Conservation (phyloP, 2,113 vertebrate genomes). For the Megaceryle torquata region DNA sequence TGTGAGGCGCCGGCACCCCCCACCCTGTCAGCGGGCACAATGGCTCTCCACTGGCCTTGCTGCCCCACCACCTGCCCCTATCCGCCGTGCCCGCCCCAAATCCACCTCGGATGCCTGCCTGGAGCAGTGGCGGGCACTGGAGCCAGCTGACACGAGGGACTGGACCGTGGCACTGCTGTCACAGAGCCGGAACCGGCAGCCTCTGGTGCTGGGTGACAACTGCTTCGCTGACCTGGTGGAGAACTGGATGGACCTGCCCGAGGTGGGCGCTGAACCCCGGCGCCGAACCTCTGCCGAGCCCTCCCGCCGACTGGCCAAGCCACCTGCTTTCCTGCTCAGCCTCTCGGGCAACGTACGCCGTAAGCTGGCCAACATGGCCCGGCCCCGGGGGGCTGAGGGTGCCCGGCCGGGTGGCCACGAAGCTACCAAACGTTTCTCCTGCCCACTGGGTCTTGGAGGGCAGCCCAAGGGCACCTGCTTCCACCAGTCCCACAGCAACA, state of each 20-base stretch:
- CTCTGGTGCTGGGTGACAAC: conserved; percentile 93
- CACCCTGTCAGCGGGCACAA: conserved; percentile 67
- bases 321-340: conserved; percentile 87
- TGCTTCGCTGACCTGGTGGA: conserved; percentile 96
- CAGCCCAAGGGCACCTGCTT: conserved; percentile 83
- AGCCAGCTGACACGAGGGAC: conserved; percentile 80
- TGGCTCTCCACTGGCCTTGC: conserved; percentile 80
- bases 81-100: conserved; percentile 84
- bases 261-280: conserved; percentile 78
- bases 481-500: conserved; percentile 87
- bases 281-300: conserved; percentile 55
- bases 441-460: conserved; percentile 80
- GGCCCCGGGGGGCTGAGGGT: conserved; percentile 52
- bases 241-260: conserved; percentile 98
- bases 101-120: conserved; percentile 92
- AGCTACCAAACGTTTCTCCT: conserved; percentile 86
- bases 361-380: conserved; percentile 83
- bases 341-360: conserved; percentile 84
- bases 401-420: conserved; percentile 22
- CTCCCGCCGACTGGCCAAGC: conserved; percentile 82
- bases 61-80: conserved; percentile 60
- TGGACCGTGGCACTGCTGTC: conserved; percentile 92
- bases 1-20: conserved; percentile 10
- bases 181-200: conserved; percentile 91
- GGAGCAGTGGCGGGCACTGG: conserved; percentile 89